Evolutionary conservation across 2,113 vertebrate species (phyloP).

Genomic region (Hoplias malabaricus): DNA sequence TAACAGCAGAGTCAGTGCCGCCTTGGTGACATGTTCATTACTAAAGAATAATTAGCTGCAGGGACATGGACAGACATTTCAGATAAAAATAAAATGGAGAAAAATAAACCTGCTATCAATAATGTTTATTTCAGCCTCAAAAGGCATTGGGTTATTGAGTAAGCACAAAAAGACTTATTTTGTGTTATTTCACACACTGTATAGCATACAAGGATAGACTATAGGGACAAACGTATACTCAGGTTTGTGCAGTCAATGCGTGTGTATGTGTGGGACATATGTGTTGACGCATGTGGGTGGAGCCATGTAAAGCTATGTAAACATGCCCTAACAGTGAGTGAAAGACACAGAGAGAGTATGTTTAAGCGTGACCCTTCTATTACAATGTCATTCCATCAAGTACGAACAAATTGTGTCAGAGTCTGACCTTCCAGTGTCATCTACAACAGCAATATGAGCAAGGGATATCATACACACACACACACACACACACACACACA

Average conservation of each 20-base stretch:
- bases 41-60: background rate
- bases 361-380: constrained; percentile 5
- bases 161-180: no score
- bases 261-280: background rate
- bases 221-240: background rate
- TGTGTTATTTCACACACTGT: no score
- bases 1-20: background rate
- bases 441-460: constrained; percentile 17
- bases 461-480: background rate
- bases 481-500: background rate
- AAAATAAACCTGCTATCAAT: no score
- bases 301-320: background rate
- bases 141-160: no score
- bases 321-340: background rate
- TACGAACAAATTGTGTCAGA: constrained; percentile 12
- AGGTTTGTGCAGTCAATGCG: background rate
- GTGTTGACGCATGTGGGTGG: background rate
- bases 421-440: background rate
- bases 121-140: no score
- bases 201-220: no score
- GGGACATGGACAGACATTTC: background rate
- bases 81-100: background rate
- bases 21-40: background rate
- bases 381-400: constrained; percentile 14
- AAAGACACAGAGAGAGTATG: background rate